Conservation (phyloP, 2,797 vertebrate species). For the Tangara arthus region DNA sequence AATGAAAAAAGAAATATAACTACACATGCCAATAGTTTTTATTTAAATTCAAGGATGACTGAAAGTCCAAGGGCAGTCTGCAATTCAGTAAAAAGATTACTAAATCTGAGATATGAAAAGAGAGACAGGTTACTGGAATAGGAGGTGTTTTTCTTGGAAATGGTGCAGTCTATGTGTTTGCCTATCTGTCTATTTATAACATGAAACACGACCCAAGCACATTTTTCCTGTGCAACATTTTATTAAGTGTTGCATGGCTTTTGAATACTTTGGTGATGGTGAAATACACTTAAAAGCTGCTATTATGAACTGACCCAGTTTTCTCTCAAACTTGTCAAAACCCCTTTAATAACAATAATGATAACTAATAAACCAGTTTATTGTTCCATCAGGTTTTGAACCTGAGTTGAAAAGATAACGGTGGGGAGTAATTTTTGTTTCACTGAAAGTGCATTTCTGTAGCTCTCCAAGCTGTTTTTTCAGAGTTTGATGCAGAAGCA, state of each 20-base stretch:
- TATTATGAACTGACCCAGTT: not conserved
- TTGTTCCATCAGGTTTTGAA: not conserved
- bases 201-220: slow-evolving; percentile 33
- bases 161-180: slow-evolving; percentile 10
- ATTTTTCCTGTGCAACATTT: slow-evolving; percentile 19
- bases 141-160: slow-evolving; percentile 60
- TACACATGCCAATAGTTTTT: not conserved
- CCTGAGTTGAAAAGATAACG: not conserved
- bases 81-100: not conserved
- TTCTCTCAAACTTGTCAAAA: not conserved
- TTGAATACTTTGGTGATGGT: not conserved
- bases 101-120: slow-evolving; percentile 21
- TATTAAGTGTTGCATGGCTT: not conserved
- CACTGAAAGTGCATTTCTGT: not conserved
- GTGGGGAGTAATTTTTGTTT: not conserved
- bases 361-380: not conserved
- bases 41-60: slow-evolving; percentile 45
- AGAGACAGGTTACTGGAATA: slow-evolving; percentile 43
- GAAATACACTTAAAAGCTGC: not conserved
- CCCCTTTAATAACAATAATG: not conserved
- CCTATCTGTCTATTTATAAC: slow-evolving; percentile 59
- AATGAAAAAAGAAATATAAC: not conserved
- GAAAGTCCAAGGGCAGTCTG: not conserved
- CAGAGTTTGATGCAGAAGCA: not conserved
- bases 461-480: slow-evolving; percentile 8